phyloP scores from a whole-genome alignment of 2,888 invertebrate genomes.

The Nomada goodeniana region DNA sequence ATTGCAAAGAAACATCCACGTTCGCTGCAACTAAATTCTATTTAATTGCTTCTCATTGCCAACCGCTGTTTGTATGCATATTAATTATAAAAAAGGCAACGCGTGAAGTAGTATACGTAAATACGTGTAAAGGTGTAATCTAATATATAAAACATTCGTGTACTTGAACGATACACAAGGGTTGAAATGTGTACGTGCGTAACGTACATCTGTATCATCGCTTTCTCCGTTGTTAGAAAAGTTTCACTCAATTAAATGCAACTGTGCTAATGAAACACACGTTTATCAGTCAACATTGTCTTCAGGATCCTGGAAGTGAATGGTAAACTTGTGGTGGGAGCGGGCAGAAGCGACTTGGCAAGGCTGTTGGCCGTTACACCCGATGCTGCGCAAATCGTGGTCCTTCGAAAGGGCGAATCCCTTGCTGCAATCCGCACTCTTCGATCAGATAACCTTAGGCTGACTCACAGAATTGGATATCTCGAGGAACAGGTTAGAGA shows the following conservation, averaged over 20 bases:
- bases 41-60: too few relatives aligned
- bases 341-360: slow-evolving; percentile 89
- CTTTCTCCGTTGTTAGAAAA: neutral
- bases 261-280: neutral
- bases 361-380: slow-evolving; percentile 88
- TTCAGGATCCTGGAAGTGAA: slow-evolving; percentile 92
- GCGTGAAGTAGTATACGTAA: too few relatives aligned
- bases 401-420: slow-evolving; percentile 85
- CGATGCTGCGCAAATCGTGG: slow-evolving; percentile 88
- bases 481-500: slow-evolving; percentile 92
- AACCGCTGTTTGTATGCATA: too few relatives aligned
- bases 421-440: slow-evolving; percentile 83
- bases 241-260: slow-evolving; percentile 2
- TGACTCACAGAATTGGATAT: slow-evolving; percentile 95
- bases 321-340: slow-evolving; percentile 90
- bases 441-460: slow-evolving; percentile 91
- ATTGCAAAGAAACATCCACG: too few relatives aligned
- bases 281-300: slow-evolving; percentile 38
- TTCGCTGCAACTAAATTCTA: too few relatives aligned
- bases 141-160: too few relatives aligned
- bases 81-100: too few relatives aligned
- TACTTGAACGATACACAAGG: too few relatives aligned
- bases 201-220: neutral
- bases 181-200: too few relatives aligned
- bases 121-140: too few relatives aligned